These are phyloP conservation scores for Mungos mungo DNA, from an alignment of 2,113 vertebrate genomes.

Conservation along the genomic window DNA sequence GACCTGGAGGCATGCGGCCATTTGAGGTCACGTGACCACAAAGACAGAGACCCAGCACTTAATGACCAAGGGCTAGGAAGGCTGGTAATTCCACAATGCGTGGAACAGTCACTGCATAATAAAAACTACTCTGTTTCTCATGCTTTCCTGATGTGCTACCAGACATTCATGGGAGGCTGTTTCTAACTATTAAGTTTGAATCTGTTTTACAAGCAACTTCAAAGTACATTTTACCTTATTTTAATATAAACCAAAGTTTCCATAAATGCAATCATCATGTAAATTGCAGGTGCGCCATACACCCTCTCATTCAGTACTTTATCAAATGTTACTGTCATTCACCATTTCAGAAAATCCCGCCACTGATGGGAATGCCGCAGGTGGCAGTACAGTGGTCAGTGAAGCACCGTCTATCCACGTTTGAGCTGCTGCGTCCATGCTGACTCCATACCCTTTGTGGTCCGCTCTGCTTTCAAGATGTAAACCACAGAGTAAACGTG, in stretches of 20 bases:
- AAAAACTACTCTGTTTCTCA: not conserved
- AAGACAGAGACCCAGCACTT: not conserved
- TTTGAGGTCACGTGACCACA: not conserved
- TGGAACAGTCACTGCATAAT: not conserved
- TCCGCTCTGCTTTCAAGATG: not conserved
- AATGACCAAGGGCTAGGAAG: not conserved
- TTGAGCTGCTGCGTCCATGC: not conserved
- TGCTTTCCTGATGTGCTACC: not conserved
- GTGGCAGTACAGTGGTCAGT: not conserved
- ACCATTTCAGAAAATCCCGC: not conserved
- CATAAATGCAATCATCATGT: not conserved
- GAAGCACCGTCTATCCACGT: too few relatives aligned
- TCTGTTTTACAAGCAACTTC: not conserved
- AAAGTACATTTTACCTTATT: not conserved
- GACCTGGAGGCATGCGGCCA: not conserved
- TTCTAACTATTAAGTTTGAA: not conserved
- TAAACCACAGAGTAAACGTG: not conserved
- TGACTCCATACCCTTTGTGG: not conserved
- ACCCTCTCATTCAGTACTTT: not conserved
- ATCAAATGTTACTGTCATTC: not conserved
- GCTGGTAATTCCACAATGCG: not conserved
- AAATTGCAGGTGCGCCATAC: not conserved
- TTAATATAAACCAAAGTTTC: slow-evolving; percentile 20
- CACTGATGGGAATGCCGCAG: accelerated
- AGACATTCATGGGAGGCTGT: not conserved